Evolutionary conservation across 2,797 vertebrate species (phyloP).

Genomic region (Petrocephalus schoutedeni): DNA sequence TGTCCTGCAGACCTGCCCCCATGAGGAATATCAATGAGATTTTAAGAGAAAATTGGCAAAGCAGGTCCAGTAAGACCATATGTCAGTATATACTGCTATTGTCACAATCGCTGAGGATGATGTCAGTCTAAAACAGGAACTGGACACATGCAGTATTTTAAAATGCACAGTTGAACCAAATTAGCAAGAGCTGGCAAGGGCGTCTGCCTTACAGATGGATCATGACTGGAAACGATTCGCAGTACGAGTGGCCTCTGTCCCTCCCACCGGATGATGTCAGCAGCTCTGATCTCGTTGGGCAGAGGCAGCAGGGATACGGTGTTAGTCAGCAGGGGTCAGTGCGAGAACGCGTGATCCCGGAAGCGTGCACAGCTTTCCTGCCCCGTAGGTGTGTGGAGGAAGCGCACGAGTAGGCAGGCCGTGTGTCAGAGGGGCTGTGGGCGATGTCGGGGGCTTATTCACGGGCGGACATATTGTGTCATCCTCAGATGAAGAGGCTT

Average conservation of each 20-base stretch:
- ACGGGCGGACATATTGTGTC: conserved; percentile 18
- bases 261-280: conserved; percentile 15
- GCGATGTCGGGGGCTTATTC: conserved; percentile 5
- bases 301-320: neutral
- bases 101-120: neutral
- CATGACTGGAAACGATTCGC: neutral
- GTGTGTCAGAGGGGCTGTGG: conserved; percentile 11
- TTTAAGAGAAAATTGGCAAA: neutral
- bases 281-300: conserved; percentile 7
- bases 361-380: neutral
- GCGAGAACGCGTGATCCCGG: neutral
- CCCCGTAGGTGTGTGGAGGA: conserved; percentile 7
- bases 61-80: neutral
- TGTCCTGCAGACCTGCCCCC: neutral
- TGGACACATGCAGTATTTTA: conserved; percentile 12
- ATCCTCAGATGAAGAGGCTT: conserved; percentile 20
- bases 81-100: neutral
- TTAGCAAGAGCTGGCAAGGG: conserved; percentile 14
- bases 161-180: conserved; percentile 5
- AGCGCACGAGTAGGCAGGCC: neutral
- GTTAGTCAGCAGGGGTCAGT: conserved; percentile 23
- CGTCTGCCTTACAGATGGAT: neutral
- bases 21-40: neutral
- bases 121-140: neutral
- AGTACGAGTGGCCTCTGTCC: neutral